Percentiles rank a stretch among this genome's conserved stretches.
These are phyloP conservation scores for Leucosticte australis DNA, from an alignment of 2,113 vertebrate species.

Conservation along the genomic window DNA sequence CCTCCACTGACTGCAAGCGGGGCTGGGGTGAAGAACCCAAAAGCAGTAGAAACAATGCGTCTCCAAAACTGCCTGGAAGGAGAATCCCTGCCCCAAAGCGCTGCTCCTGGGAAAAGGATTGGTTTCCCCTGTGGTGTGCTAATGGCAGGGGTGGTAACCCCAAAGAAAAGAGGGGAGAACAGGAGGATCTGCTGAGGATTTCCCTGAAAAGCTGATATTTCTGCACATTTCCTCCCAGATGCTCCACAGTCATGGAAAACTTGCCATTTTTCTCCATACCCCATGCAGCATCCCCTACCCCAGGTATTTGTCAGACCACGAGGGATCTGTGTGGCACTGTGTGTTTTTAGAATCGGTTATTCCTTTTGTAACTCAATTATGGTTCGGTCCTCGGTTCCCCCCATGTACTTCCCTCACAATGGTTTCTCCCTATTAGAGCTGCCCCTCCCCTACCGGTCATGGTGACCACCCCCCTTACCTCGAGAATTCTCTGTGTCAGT, in stretches of 20 bases:
- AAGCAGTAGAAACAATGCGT: background rate
- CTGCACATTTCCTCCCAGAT: background rate
- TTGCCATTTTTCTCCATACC: background rate
- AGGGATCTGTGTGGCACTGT: too few species aligned
- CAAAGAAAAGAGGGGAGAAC: background rate
- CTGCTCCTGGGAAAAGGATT: background rate
- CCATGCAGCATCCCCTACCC: background rate
- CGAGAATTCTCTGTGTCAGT: too few species aligned
- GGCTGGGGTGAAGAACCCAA: background rate
- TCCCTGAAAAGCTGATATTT: background rate
- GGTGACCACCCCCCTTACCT: too few species aligned
- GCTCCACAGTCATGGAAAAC: background rate
- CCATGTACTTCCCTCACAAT: too few species aligned
- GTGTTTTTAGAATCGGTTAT: too few species aligned
- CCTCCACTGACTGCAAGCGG: background rate
- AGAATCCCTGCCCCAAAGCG: background rate
- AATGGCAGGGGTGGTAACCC: background rate
- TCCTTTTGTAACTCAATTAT: too few species aligned
- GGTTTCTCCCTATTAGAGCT: too few species aligned
- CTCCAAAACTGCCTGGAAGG: background rate
- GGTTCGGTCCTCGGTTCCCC: too few species aligned
- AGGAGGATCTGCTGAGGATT: background rate
- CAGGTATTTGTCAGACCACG: background rate
- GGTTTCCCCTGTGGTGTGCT: background rate
- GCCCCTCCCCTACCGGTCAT: too few species aligned